Conservation (phyloP, 2,888 invertebrate genomes). For the Sinhomidia bicolor region DNA sequence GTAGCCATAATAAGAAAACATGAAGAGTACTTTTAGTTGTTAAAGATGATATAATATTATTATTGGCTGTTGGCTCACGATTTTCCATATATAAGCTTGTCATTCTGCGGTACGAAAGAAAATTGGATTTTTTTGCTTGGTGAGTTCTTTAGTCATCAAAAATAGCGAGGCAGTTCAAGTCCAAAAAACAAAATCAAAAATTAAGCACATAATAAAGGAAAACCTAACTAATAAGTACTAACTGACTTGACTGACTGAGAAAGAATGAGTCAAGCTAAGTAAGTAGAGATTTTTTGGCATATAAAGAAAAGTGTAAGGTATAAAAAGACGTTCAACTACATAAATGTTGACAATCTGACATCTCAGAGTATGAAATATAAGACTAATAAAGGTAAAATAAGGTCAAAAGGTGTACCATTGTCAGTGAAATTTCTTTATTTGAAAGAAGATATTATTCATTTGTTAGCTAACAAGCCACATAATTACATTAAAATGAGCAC, state of each 20-base stretch:
- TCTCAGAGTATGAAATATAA: background rate
- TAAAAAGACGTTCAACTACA: background rate
- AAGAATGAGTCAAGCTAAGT: too few species aligned
- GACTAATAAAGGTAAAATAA: constrained; percentile 14
- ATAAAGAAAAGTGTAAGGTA: background rate
- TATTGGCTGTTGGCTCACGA: constrained; percentile 9
- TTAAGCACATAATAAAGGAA: background rate
- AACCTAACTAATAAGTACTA: background rate
- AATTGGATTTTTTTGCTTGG: constrained; percentile 27
- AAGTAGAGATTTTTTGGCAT: background rate
- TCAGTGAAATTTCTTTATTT: constrained; percentile 3
- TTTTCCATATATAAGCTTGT: constrained; percentile 12
- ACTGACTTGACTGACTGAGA: too few species aligned
- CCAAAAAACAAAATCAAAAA: constrained; percentile 20
- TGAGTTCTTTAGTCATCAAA: background rate
- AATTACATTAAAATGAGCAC: constrained; percentile 2
- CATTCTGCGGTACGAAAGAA: background rate
- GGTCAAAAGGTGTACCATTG: constrained; percentile 28
- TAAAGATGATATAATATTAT: constrained; percentile 4
- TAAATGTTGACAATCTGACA: constrained; percentile 21
- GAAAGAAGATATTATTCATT: background rate
- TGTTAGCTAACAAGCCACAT: background rate
- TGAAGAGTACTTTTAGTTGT: background rate
- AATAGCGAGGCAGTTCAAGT: background rate
- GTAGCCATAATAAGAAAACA: background rate